phyloP scores from a whole-genome alignment of 2,797 vertebrate species.

The Sebastes reedi region DNA sequence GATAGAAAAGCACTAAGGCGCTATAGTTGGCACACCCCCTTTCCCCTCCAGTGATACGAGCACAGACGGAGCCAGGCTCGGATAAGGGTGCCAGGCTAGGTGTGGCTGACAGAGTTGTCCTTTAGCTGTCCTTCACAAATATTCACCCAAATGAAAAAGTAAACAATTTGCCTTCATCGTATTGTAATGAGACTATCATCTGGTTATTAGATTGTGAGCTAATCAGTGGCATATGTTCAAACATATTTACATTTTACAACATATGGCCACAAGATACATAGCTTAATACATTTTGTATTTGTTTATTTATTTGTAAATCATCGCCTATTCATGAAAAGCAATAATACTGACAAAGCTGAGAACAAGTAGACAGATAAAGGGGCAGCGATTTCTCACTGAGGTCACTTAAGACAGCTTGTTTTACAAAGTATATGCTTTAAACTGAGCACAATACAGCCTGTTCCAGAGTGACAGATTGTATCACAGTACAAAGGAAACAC shows the following conservation, averaged over 20 bases:
- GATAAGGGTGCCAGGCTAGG: conserved; percentile 71
- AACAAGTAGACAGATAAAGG: not conserved
- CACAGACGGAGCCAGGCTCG: conserved; percentile 71
- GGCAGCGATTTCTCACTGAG: not conserved
- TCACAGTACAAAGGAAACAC: conserved; percentile 17
- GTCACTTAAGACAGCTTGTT: conserved; percentile 17
- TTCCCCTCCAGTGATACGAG: conserved; percentile 70
- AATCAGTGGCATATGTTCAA: not conserved
- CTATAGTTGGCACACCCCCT: conserved; percentile 67
- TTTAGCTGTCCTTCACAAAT: conserved; percentile 69
- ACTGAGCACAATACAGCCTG: conserved; percentile 31
- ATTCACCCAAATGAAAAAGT: not conserved
- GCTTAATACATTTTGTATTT: not conserved
- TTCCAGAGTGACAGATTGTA: conserved; percentile 30
- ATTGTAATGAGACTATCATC: not conserved
- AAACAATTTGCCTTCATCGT: not conserved
- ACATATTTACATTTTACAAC: not conserved
- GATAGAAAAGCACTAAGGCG: conserved; percentile 65
- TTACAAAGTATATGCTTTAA: conserved; percentile 28
- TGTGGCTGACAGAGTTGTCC: conserved; percentile 70
- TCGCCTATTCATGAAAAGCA: not conserved
- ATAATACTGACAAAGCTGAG: not conserved
- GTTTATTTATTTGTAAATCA: not conserved
- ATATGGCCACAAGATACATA: not conserved
- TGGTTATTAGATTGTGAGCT: not conserved